Conservation (phyloP, 2,797 vertebrate genomes). For the Phalloptychus januarius region DNA sequence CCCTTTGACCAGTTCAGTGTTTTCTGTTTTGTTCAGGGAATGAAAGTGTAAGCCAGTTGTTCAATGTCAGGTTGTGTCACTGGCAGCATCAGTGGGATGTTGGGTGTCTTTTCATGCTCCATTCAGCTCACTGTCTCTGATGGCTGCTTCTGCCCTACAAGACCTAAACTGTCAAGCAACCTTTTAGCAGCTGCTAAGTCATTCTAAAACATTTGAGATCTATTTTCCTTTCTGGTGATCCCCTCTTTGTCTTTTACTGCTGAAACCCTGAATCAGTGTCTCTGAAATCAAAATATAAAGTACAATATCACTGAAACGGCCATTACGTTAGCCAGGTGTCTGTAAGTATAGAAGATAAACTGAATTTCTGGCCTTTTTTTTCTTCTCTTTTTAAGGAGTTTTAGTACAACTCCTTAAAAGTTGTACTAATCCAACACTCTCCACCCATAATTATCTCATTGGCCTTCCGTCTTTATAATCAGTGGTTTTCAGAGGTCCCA, state of each 20-base stretch:
- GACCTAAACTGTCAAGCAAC: conserved; percentile 66
- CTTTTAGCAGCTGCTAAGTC: conserved; percentile 74
- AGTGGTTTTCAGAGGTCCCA: not conserved
- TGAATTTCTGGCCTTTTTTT: not conserved
- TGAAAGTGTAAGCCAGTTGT: conserved; percentile 36
- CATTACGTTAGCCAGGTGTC: conserved; percentile 52
- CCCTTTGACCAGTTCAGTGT: conserved; percentile 32
- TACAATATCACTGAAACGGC: conserved; percentile 57
- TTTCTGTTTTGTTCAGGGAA: conserved; percentile 53
- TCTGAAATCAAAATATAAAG: conserved; percentile 50
- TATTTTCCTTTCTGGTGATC: conserved; percentile 69
- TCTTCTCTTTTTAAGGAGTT: no score
- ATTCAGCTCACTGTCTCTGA: conserved; percentile 61
- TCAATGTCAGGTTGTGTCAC: conserved; percentile 64
- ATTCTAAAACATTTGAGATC: conserved; percentile 68
- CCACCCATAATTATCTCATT: not conserved
- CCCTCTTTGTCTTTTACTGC: conserved; percentile 45
- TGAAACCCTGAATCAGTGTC: conserved; percentile 55
- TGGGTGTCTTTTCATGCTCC: conserved; percentile 61
- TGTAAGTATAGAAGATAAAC: conserved; percentile 2
- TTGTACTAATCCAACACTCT: not conserved
- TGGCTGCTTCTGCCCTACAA: conserved; percentile 57
- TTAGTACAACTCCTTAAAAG: not conserved
- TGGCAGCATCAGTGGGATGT: conserved; percentile 44
- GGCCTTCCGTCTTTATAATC: not conserved